Base-by-base conservation (phyloP, 2,797 vertebrate genomes). In the Chelonia mydas region DNA sequence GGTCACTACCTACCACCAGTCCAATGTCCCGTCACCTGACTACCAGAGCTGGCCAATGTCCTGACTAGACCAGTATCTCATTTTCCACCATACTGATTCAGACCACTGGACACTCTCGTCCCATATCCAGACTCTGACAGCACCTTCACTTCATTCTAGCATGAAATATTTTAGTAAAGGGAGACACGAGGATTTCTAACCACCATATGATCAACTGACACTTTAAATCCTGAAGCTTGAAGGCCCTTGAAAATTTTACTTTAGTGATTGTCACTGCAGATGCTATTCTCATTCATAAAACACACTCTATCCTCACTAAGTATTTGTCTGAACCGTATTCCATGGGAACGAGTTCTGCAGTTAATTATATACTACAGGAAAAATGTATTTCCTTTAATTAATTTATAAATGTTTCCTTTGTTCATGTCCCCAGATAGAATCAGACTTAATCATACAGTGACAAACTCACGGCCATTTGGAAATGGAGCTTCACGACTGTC, bases 311-410 rank as follows among this genome's bases (percentile, higher is more conserved):
- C 53, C 53, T 92, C 76, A 77, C 23, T 15, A 21, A 47, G 16
- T 88, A 79, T 86, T 92, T 86, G 55, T 53, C 82, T 84, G 37
- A 93, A 49, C 31, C 88, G 17, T 1, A 1, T 41, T 86, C 59
- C 51, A 61, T n/a, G 68, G 82, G 17, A 25, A 86, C 45, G 27
- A 33, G 45, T 88, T 86, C 61, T 0, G 3, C 53, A 86, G 57
- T 33, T 37, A 21, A 90, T 45, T 83, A 74, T 3, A 76, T 19
- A 55, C 15, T 13, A 54, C 33, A 83, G 88, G 84, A 93, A 1
- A 76, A 93, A 86, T 7, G 19, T 31, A 54, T 74, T 76, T 91
- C 10, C 57, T 87, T 87, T 94, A 87, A 87, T 54, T 88, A n/a
- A 23, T 68, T 87, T 47, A 47, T 1, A 47, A 37, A 76, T 76